Conservation (phyloP, 2,888 invertebrate genomes). For the Neuroscelio doddi region DNA sequence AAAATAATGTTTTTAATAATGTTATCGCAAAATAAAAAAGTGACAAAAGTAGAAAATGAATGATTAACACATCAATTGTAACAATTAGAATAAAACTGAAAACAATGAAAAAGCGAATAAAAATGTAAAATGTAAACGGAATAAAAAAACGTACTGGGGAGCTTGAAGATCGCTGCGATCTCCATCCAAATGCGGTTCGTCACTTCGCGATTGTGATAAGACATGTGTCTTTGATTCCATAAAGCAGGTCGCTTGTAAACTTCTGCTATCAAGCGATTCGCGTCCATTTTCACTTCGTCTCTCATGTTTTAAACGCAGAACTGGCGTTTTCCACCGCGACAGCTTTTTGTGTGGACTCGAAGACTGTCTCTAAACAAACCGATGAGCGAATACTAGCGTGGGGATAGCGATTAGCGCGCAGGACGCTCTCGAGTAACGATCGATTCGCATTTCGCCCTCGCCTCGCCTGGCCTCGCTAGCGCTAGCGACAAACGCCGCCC, state of each 20-base stretch:
- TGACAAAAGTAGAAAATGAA: too few species aligned
- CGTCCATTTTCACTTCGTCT: conserved; percentile 68
- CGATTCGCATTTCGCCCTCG: conserved; percentile 66
- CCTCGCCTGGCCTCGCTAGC: conserved; percentile 60
- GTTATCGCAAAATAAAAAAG: too few species aligned
- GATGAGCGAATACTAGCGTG: conserved; percentile 65
- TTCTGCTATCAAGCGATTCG: conserved; percentile 68
- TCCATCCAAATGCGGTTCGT: conserved; percentile 71
- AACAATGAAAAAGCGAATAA: too few species aligned
- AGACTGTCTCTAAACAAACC: conserved; percentile 42
- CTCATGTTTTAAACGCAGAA: conserved; percentile 48
- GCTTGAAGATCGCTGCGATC: conserved; percentile 66
- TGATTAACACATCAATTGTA: too few species aligned
- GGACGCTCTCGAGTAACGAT: conserved; percentile 63
- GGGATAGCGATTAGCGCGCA: conserved; percentile 67
- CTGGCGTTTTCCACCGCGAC: not conserved
- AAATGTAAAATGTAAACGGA: too few species aligned
- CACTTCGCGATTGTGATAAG: conserved; percentile 70
- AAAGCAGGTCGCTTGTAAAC: conserved; percentile 69
- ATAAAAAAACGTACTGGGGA: conserved; percentile 61
- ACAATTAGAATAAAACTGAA: too few species aligned
- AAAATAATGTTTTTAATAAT: too few species aligned
- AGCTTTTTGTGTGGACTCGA: not conserved
- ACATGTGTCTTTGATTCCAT: conserved; percentile 70
- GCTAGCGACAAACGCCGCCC: conserved; percentile 54